phyloP scores from a whole-genome alignment of 2,888 invertebrate species.

The Callimorpha dominula region DNA sequence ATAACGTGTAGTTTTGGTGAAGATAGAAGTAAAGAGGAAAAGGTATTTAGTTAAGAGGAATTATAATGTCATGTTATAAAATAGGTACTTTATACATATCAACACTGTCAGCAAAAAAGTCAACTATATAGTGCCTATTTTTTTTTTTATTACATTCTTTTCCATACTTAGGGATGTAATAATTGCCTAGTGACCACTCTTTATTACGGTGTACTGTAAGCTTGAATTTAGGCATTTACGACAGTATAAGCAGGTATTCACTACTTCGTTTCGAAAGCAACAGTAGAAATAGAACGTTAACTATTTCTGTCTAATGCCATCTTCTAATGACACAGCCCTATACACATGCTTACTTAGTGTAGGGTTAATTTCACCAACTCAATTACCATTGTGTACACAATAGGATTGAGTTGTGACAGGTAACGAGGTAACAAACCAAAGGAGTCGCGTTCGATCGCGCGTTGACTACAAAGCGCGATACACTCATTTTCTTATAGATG shows the following conservation, averaged over 20 bases:
- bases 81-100: no score
- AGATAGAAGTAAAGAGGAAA: no score
- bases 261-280: neutral
- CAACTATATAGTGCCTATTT: no score
- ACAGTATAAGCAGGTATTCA: neutral
- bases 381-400: conserved; percentile 60
- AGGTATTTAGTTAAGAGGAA: no score
- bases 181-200: no score
- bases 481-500: neutral
- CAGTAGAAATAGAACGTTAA: neutral
- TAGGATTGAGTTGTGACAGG: conserved; percentile 60
- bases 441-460: conserved; percentile 51
- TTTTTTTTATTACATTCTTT: no score
- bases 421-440: conserved; percentile 66
- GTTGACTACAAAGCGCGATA: conserved; percentile 49
- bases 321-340: neutral
- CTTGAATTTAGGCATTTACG: neutral
- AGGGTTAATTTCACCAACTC: conserved; percentile 56
- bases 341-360: conserved; percentile 6
- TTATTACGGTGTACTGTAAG: no score
- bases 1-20: no score
- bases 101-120: no score
- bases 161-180: no score
- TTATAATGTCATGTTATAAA: no score
- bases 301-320: neutral